Base-by-base conservation (phyloP, 2,797 vertebrate genomes). In the Pipistrellus pygmaeus region DNA sequence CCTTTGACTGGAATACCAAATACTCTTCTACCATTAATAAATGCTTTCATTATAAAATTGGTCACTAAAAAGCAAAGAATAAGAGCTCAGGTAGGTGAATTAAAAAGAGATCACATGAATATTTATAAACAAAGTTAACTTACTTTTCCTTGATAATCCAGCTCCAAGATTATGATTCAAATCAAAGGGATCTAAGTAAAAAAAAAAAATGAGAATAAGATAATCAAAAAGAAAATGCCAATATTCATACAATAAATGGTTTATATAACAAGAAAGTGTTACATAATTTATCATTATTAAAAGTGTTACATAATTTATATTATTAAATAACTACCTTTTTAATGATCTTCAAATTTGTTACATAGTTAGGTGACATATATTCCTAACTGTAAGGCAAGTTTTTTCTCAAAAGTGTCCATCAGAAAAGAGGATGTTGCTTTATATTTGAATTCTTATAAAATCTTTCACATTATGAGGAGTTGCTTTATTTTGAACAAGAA, bases 41-140 rank as follows among this genome's bases (percentile, higher is more conserved):
- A 99, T 84, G 99, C 99, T 98, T 99, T 99, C 99, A 99, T 99
- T 98, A 99, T 99, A 98, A 99, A 99, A 98, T 99, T 99, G 85
- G 99, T 99, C 99, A 99, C 99, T 99, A 97, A 51, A 75, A 93
- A 97, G 57, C 85, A 91, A 35, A 95, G 73, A 91, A 8, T 32
- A 57, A 85, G 35, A 85, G 38, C 20, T 88, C 38, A 93, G 30
- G 94, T 93, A 95, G 77, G 82, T 38, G 32, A 11, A 77, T 81
- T 82, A 95, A 82, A 84, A 94, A 71, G 46, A 88, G 17, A 75
- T 18, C 51, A 30, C 6, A 44, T 35, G 77, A n/a, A 77, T 21
- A 93, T 89, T 89, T 90, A 41, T 69, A 83, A 93, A 91, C 20
- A n/a, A 82, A 80, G 17, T 30, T 72, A 25, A 96, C 99, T 95